phyloP scores from a whole-genome alignment of 2,113 vertebrate genomes.

The Brachionichthys hirsutus region DNA sequence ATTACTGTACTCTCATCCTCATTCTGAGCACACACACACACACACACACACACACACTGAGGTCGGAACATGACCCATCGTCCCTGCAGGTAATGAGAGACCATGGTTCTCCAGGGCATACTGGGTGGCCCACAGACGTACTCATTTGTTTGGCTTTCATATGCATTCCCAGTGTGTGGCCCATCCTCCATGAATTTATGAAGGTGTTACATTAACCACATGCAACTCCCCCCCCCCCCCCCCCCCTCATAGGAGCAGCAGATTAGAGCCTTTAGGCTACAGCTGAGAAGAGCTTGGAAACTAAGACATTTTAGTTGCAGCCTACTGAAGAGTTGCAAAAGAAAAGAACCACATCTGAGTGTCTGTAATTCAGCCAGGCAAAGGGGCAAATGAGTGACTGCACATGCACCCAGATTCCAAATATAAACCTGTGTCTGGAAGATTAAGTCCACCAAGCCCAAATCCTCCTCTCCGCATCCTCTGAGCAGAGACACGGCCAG shows the following conservation, averaged over 20 bases:
- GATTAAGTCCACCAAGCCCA: conserved; percentile 61
- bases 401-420: conserved; percentile 41
- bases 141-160: conserved; percentile 17
- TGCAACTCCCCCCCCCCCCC: conserved; percentile 46
- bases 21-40: conserved; percentile 1
- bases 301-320: background rate
- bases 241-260: conserved; percentile 8
- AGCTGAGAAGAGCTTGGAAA: background rate
- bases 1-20: conserved; percentile 38
- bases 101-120: too few relatives aligned
- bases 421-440: conserved; percentile 53
- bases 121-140: conserved; percentile 9
- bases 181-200: conserved; percentile 8
- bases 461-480: conserved; percentile 52
- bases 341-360: background rate
- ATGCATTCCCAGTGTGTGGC: conserved; percentile 37
- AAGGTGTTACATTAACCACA: conserved; percentile 28
- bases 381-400: conserved; percentile 7
- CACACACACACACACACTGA: conserved; percentile 13
- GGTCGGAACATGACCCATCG: conserved; percentile 42
- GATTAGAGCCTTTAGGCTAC: conserved; percentile 23
- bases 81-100: conserved; percentile 59
- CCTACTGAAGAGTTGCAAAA: background rate
- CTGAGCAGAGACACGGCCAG: conserved; percentile 46
- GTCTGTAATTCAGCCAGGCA: conserved; percentile 33